Conservation (phyloP, 2,888 invertebrate genomes). For the Idaea straminata region DNA sequence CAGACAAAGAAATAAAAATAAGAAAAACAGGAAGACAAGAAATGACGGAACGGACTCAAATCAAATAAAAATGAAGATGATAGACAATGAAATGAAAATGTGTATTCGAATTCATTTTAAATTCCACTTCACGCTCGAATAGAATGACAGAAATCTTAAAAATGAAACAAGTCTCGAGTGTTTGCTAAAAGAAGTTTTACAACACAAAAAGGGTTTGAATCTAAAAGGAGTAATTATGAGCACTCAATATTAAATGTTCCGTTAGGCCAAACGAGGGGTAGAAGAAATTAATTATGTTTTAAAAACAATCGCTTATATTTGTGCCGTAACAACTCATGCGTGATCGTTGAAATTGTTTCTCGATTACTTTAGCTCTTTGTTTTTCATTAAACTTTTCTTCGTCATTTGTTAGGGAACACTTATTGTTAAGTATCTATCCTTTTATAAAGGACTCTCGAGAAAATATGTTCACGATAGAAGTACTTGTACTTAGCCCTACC, state of each 20-base stretch:
- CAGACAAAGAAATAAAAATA: conserved; percentile 74
- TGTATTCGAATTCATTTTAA: conserved; percentile 23
- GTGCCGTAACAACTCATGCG: conserved; percentile 73
- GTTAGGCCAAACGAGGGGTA: conserved; percentile 70
- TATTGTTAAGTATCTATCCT: neutral
- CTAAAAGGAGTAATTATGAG: conserved; percentile 77
- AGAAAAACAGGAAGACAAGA: conserved; percentile 54
- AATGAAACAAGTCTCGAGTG: conserved; percentile 43
- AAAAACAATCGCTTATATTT: conserved; percentile 78
- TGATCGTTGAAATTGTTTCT: conserved; percentile 76
- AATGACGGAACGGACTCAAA: conserved; percentile 38
- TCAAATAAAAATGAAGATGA: conserved; percentile 35
- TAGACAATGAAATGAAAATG: conserved; percentile 35
- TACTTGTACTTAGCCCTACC: neutral
- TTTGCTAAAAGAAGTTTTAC: conserved; percentile 59
- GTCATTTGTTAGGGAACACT: conserved; percentile 37
- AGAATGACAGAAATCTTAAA: conserved; percentile 48
- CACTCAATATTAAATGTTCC: conserved; percentile 80
- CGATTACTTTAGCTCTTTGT: conserved; percentile 75
- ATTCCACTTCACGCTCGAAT: conserved; percentile 18
- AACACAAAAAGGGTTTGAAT: conserved; percentile 68
- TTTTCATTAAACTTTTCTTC: conserved; percentile 71
- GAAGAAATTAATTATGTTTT: conserved; percentile 78
- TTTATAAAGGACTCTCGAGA: neutral
- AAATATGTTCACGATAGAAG: neutral